Base-by-base conservation (phyloP, 2,113 vertebrate species). In the Progne subis region DNA sequence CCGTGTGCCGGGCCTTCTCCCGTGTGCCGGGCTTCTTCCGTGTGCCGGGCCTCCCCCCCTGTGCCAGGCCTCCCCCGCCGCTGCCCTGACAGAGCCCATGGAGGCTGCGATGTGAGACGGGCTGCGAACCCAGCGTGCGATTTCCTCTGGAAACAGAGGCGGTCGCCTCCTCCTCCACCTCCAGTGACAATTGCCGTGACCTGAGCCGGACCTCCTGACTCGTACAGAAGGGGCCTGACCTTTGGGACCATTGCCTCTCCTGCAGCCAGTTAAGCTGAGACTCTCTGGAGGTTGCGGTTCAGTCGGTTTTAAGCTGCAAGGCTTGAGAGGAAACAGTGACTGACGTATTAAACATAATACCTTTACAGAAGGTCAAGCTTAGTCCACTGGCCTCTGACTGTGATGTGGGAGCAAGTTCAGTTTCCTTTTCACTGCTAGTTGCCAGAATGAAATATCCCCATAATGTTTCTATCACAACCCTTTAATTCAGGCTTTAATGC, bases 221-320 rank as follows among this genome's bases (percentile, higher is more conserved):
- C 3, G 0, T 43, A 15, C 1, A 0, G 32, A 37, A 28, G 3
- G 4, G 14, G 3, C 5, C 24, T n/a, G 81, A 57, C 60, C 56
- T 68, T 44, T 63, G 64, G 67, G 24, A 65, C 31, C 2, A 1
- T 3, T 3, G 44, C 14, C 28, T 25, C 57, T 85, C 49, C 65
- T 47, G 46, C 23, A 52, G 55, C 21, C 3, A 0, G 7, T 29
- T 28, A 28, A 70, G 10, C 43, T 1, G 4, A 61, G 52, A 9
- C 19, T 46, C 77, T 76, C 46, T 29, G 46, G 41, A 65, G 31
- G 25, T 12, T 82, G 37, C 9, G 6, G 25, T 72, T 55, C 32
- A 68, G 61, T 71, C 55, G 29, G 7, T 71, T 56, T 12, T 64
- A n/a, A 67, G 11, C 18, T 75, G 5, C 15, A 34, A 47, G 24